phyloP scores from a whole-genome alignment of 2,113 vertebrate genomes.

The Caretta caretta region DNA sequence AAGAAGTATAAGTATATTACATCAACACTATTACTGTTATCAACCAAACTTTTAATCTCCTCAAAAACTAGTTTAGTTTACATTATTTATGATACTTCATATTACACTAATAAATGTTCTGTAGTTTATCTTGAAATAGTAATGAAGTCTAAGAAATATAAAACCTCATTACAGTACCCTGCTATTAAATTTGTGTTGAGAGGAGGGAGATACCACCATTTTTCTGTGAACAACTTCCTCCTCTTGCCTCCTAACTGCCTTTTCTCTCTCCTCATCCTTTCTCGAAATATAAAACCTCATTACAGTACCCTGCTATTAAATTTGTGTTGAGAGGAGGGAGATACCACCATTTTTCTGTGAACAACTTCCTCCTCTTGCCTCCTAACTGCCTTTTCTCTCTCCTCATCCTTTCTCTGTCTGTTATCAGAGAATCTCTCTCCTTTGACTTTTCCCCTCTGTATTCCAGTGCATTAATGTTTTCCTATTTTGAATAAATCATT shows the following conservation, averaged over 20 bases:
- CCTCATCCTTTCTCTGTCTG: neutral
- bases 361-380: neutral
- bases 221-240: neutral
- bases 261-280: neutral
- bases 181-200: constrained; percentile 12
- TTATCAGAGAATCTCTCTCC: neutral
- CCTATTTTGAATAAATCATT: neutral
- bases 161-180: constrained; percentile 38
- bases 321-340: neutral
- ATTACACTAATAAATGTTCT: constrained; percentile 61
- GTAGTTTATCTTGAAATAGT: constrained; percentile 44
- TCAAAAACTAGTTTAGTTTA: constrained; percentile 26
- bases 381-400: neutral
- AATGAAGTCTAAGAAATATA: constrained; percentile 48
- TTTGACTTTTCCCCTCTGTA: neutral
- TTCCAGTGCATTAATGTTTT: neutral
- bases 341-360: constrained; percentile 7
- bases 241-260: neutral
- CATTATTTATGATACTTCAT: constrained; percentile 62
- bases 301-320: constrained; percentile 31
- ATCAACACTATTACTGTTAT: neutral
- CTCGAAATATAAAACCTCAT: constrained; percentile 43
- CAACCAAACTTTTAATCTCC: neutral
- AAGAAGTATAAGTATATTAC: neutral
- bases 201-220: neutral